Evolutionary conservation across 2,113 vertebrate genomes (phyloP).

Genomic region (Pelmatolapia mariae): DNA sequence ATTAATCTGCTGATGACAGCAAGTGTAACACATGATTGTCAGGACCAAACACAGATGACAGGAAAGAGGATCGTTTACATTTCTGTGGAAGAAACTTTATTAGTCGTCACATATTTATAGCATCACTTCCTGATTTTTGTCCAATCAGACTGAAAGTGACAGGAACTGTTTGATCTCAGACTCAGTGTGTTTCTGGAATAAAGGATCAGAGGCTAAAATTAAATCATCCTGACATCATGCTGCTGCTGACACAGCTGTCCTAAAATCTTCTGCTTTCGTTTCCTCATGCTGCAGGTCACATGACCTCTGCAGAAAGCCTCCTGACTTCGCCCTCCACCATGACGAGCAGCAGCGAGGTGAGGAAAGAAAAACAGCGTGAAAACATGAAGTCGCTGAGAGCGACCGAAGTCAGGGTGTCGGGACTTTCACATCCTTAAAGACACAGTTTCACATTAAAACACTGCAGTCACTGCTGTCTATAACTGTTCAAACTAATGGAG

Average conservation of each 20-base stretch:
- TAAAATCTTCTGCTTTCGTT: neutral
- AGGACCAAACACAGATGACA: neutral
- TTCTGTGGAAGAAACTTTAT: neutral
- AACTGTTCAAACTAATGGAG: rapidly evolving
- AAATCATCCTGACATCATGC: neutral
- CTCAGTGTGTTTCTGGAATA: neutral
- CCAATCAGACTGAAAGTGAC: neutral
- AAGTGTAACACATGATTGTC: neutral
- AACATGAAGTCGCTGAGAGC: neutral
- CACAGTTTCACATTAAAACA: neutral
- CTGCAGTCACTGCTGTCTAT: rapidly evolving
- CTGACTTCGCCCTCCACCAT: neutral
- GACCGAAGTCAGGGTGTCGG: neutral
- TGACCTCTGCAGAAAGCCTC: neutral
- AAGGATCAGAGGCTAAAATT: neutral
- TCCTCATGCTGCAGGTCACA: conserved; percentile 15
- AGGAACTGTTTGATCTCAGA: neutral
- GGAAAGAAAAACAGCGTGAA: neutral
- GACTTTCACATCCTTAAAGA: neutral
- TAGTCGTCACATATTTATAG: neutral
- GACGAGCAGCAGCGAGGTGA: neutral
- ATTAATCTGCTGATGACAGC: rapidly evolving
- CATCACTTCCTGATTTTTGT: neutral
- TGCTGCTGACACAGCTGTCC: conserved; percentile 1
- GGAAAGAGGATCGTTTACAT: neutral